Base-by-base conservation (phyloP, 1,140 invertebrate genomes). In the Drosophila baimaii region DNA sequence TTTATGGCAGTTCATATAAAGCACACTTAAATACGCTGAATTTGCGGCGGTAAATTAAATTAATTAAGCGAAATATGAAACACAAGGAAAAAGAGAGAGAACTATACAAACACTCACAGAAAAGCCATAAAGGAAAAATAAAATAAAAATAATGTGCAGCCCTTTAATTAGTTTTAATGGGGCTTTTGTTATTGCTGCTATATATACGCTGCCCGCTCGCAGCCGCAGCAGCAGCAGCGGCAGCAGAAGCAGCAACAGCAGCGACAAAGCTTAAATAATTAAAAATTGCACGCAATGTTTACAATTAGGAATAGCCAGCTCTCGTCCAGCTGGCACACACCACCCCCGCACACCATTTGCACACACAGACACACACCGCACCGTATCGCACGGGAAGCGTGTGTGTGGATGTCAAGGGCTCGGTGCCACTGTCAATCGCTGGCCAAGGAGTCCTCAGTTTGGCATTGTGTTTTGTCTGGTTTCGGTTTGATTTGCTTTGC, bases 261-360 rank as follows among this genome's bases (percentile, higher is more conserved):
- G 51, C 65, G 55, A 77, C 71, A 68, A 77, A 86, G 88, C 86
- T 90, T 88, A 90, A 90, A 90, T 90, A 90, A 90, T 90, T 90
- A 90, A 84, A 88, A 90, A 90, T 90, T 90, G 88, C 88, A 90
- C 88, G 88, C 88, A 88, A 90, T 88, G 84, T 89, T 89, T 89
- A 89, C 84, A 89, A 89, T 89, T 89, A 89, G 84, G 84, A 89
- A 89, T 84, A 81, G 64, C 74, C 84, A 89, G 84, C 80, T 39
- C 35, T 70, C 69, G 75, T 56, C 52, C 68, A 71, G 65, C 49
- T 39, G 51, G 51, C 52, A 46, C 73, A 52, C 71, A 43, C 37
- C 73, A 54, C 70, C 41, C 58, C 47, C 58, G 37, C 51, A 66
- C 17, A 43, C 56, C 29, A 35, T 15, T 13, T 10, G 35, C 15